These are phyloP conservation scores for Nomada hirtipes DNA, from an alignment of 2,888 invertebrate genomes.

Conservation along the genomic window DNA sequence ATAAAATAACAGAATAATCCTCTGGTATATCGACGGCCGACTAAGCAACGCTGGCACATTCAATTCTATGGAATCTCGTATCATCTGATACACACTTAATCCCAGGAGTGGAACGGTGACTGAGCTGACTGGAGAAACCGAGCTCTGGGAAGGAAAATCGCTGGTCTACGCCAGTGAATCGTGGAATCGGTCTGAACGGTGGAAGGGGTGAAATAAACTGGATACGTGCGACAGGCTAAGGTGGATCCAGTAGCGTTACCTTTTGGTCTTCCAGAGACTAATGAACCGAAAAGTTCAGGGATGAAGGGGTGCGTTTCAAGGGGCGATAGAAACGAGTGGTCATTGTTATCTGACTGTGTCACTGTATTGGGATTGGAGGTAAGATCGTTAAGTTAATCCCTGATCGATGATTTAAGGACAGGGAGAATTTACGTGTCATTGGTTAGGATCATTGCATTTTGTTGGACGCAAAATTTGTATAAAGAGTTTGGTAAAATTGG, in stretches of 20 bases:
- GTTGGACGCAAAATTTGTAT: not conserved
- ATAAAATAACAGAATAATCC: conserved; percentile 74
- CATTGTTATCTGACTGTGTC: conserved; percentile 36
- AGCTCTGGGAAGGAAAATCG: conserved; percentile 1
- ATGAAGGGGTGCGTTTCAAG: conserved; percentile 10
- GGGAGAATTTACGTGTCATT: not conserved
- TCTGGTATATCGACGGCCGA: conserved; percentile 42
- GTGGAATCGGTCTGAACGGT: conserved; percentile 5
- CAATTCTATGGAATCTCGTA: conserved; percentile 77
- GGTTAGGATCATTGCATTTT: not conserved
- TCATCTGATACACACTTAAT: conserved; percentile 70
- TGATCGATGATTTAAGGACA: not conserved
- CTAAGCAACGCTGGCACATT: conserved; percentile 65
- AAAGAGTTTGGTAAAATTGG: not conserved
- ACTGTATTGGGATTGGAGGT: not conserved
- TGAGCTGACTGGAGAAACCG: conserved; percentile 34
- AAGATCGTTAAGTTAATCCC: not conserved
- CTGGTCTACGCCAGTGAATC: conserved; percentile 14
- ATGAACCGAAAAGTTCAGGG: conserved; percentile 63
- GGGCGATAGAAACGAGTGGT: conserved; percentile 32
- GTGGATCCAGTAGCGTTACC: conserved; percentile 49
- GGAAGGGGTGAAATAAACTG: conserved; percentile 16
- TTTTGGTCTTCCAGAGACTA: conserved; percentile 47
- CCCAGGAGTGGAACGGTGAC: conserved; percentile 63
- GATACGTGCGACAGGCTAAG: not conserved